A percentile compares a stretch with the other conserved stretches of the same genome.
Conservation (phyloP, 2,797 vertebrate species). For the Bovichtus diacanthus region DNA sequence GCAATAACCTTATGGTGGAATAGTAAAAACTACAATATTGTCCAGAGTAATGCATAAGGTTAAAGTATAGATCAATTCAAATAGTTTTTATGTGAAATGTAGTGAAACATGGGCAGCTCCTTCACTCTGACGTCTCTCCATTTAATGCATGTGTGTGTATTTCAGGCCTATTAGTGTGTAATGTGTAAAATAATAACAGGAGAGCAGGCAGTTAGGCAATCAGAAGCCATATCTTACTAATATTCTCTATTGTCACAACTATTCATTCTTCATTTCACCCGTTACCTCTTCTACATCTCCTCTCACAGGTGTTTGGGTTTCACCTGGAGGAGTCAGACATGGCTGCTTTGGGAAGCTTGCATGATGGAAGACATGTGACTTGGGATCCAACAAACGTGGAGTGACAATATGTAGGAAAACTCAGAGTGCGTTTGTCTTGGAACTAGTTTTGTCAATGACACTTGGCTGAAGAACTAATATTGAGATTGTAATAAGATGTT, state of each 20-base stretch:
- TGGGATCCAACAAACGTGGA: constrained; percentile 70
- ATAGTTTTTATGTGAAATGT: too few species aligned
- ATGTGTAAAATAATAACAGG: too few species aligned
- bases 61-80: too few species aligned
- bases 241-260: background rate
- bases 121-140: too few species aligned
- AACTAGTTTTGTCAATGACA: background rate
- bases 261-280: background rate
- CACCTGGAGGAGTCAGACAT: constrained; percentile 66
- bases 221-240: background rate
- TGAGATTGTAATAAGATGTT: background rate
- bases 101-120: too few species aligned
- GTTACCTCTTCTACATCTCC: background rate
- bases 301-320: constrained; percentile 63
- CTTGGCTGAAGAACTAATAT: background rate
- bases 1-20: too few species aligned
- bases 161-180: too few species aligned
- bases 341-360: constrained; percentile 54
- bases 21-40: too few species aligned
- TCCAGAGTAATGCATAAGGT: too few species aligned
- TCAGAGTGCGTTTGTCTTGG: background rate
- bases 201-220: background rate
- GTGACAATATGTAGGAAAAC: constrained; percentile 24
- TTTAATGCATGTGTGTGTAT: too few species aligned
- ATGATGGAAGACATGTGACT: constrained; percentile 79